Base-by-base conservation (phyloP, 2,888 invertebrate species). In the Tenthredo mesomela region DNA sequence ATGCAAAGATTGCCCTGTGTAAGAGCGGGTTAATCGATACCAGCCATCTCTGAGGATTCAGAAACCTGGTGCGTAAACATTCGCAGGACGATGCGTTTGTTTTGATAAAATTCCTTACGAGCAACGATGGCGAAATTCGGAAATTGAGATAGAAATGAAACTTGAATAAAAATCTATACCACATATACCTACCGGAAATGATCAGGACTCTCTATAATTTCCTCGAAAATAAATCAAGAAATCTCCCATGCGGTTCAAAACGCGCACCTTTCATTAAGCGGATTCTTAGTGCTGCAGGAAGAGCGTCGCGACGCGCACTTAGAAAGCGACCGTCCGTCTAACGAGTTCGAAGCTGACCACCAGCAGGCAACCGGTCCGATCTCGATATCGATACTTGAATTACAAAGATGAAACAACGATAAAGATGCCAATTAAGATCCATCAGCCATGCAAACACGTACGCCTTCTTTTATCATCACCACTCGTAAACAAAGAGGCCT, bases 321-420 rank as follows among this genome's bases (percentile, higher is more conserved):
- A 82, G 82, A 82, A 82, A 82, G 82, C 82, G 82, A 67, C 82
- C 82, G 82, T 70, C 9, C 65, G 67, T 67, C 82, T 82, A 82
- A 82, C 82, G 82, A 82, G 82, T 82, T 70, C 67, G 82, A 82
- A 47, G 67, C 82, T 82, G 82, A 82, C 82, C 82, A 82, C 70
- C 82, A 43, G 82, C 82, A 47, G 67, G 82, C 50, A 58, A 47
- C 82, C 82, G 82, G 65, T 67, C 70, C 47, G 82, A 82, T 82
- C 67, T 47, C 82, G 82, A 82, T 82, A 82, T 47, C 82, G 82
- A 67, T 82, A 82, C 82, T 40, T 61, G 80, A 70, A 70, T 82
- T 47, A 43, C 67, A 47, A 80, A 82, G 70, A 82, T 80, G 65
- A 80, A 80, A 61, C 80, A 65, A 80, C 80, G 80, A 80, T 82